Conservation (phyloP, 2,888 invertebrate species). For the Elysia crispata region DNA sequence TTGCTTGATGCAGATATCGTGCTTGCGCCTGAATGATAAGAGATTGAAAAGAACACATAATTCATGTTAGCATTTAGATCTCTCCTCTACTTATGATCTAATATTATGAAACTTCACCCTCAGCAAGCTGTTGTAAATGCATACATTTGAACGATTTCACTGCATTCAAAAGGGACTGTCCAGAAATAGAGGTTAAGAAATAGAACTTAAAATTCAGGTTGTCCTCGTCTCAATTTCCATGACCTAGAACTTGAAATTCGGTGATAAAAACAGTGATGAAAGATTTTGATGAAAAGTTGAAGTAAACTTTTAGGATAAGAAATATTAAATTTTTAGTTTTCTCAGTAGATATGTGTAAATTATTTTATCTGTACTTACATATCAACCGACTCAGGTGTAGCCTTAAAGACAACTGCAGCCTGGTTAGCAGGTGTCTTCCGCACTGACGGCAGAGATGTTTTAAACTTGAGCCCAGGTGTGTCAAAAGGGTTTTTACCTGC, state of each 20-base stretch:
- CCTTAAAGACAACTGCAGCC: background rate
- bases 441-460: constrained; percentile 23
- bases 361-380: background rate
- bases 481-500: background rate
- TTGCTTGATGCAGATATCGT: constrained; percentile 33
- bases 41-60: too few species aligned
- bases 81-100: too few species aligned
- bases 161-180: too few species aligned
- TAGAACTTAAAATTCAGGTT: too few species aligned
- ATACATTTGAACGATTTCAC: too few species aligned
- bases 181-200: too few species aligned
- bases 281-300: background rate
- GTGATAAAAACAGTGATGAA: background rate
- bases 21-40: background rate
- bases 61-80: too few species aligned
- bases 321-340: background rate
- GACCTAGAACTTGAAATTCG: too few species aligned
- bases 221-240: too few species aligned
- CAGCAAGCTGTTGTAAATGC: too few species aligned
- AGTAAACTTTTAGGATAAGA: background rate
- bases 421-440: constrained; percentile 24
- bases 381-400: constrained; percentile 47
- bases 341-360: background rate
- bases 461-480: constrained; percentile 26
- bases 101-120: too few species aligned